Conservation (phyloP, 2,888 invertebrate species). For the Drosophila quinaria region DNA sequence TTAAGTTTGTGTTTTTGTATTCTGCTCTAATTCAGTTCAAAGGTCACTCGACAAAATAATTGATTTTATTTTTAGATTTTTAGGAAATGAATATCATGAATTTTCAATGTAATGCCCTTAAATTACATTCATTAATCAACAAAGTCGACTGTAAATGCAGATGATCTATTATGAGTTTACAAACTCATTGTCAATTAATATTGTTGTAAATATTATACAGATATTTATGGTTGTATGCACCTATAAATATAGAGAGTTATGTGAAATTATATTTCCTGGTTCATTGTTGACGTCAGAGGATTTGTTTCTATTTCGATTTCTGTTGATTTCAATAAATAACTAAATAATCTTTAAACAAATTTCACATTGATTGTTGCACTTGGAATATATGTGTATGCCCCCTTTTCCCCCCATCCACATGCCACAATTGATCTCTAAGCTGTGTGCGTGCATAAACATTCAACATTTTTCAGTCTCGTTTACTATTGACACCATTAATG, state of each 20-base stretch:
- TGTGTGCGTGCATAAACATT: conserved; percentile 69
- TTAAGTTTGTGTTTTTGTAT: conserved; percentile 1
- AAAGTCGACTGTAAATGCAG: neutral
- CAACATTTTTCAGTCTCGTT: conserved; percentile 75
- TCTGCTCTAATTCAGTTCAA: conserved; percentile 11
- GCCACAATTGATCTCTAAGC: conserved; percentile 12
- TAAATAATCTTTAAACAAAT: conserved; percentile 39
- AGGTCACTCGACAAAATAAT: conserved; percentile 6
- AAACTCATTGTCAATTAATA: neutral
- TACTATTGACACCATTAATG: conserved; percentile 83
- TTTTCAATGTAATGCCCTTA: conserved; percentile 20
- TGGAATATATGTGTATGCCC: conserved; percentile 31
- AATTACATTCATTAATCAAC: conserved; percentile 11
- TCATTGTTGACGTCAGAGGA: conserved; percentile 26
- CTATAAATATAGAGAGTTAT: neutral
- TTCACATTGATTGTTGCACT: conserved; percentile 64
- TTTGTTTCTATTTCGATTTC: neutral
- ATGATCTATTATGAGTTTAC: conserved; percentile 3
- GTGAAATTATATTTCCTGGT: conserved; percentile 15
- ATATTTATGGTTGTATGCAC: neutral
- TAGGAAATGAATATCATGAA: conserved; percentile 4
- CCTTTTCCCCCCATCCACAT: neutral
- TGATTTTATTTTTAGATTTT: conserved; percentile 2
- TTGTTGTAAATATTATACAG: neutral
- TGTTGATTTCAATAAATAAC: conserved; percentile 19